Evolutionary conservation across 1,140 invertebrate species (phyloP).

Genomic region (Pseudomyrmex flavicornis): DNA sequence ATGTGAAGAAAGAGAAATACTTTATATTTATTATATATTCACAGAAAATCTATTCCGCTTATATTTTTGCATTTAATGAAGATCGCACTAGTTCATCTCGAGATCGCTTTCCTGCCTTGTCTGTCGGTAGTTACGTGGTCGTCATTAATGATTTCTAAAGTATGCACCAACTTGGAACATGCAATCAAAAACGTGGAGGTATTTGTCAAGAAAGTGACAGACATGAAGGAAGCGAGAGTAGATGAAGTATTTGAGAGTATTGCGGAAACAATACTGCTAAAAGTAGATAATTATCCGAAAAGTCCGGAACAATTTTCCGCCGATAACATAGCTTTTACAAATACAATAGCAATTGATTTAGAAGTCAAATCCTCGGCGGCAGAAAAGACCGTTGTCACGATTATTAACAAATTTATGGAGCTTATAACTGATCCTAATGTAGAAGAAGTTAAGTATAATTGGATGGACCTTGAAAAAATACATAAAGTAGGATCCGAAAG

Average conservation of each 20-base stretch:
- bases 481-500: slow-evolving; percentile 86
- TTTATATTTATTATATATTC: background rate
- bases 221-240: slow-evolving; percentile 91
- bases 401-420: slow-evolving; percentile 90
- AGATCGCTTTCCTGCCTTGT: slow-evolving; percentile 90
- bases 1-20: slow-evolving; percentile 45
- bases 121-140: slow-evolving; percentile 92
- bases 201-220: slow-evolving; percentile 90
- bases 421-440: slow-evolving; percentile 86
- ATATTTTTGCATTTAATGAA: slow-evolving; percentile 90
- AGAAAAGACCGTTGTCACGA: slow-evolving; percentile 88
- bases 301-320: slow-evolving; percentile 88
- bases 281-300: slow-evolving; percentile 88
- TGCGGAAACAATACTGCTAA: slow-evolving; percentile 87
- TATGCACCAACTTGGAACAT: slow-evolving; percentile 86
- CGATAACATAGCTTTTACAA: slow-evolving; percentile 86
- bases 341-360: slow-evolving; percentile 80
- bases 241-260: slow-evolving; percentile 90
- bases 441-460: slow-evolving; percentile 87
- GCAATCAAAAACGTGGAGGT: slow-evolving; percentile 89
- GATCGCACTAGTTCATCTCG: slow-evolving; percentile 89
- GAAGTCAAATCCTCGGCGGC: slow-evolving; percentile 87
- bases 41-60: slow-evolving; percentile 84
- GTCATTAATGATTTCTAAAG: slow-evolving; percentile 89
- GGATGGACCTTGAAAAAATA: slow-evolving; percentile 88